Base-by-base conservation (phyloP, 2,797 vertebrate species). In the Anabas testudineus region DNA sequence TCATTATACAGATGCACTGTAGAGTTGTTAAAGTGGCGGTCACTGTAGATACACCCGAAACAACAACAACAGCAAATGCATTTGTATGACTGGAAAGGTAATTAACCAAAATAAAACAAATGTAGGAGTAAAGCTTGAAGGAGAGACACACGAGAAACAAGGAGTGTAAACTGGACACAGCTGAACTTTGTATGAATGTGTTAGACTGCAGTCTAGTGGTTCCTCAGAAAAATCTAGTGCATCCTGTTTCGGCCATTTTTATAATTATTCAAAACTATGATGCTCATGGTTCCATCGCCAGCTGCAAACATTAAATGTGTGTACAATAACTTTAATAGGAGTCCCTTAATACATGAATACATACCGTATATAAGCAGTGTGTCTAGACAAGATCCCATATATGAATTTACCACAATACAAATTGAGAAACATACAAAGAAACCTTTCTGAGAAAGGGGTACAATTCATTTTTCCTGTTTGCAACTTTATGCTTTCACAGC, bases 401-500 rank as follows among this genome's bases (percentile, higher is more conserved):
- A 30, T 47, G 22, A 10, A 57, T 56, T 0, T 12, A 26, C 14
- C 13, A 12, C 18, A 45, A 4, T 37, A 19, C 42, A 57, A 3
- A 58, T 2, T 2, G 7, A 61, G 16, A 61, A 4, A 43, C 13
- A 39, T 32, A 47, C 13, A 53, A 47, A 30, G 15, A 12, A n/a
- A n/a, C n/a, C n/a, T n/a, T n/a, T 10, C 41, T 39, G 64, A 66
- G 6, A 18, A 37, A 60, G 10, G 0, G 28, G 41, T 7, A 24
- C 1, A 39, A 34, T 39, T 52, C 22, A 6, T 8, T n/a, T 24
- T 37, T 21, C 30, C 51, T 71, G 45, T 37, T 12, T 10, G 8
- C 26, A 32, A 41, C 67, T 58, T 46, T 49, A 61, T 62, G 30
- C 47, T 54, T 70, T 58, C 43, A 67, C 60, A 58, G 32, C 61